A percentile compares a stretch with the other conserved stretches of the same genome.
Conservation (phyloP, 1,140 invertebrate species). For the Arctopsyche grandis region DNA sequence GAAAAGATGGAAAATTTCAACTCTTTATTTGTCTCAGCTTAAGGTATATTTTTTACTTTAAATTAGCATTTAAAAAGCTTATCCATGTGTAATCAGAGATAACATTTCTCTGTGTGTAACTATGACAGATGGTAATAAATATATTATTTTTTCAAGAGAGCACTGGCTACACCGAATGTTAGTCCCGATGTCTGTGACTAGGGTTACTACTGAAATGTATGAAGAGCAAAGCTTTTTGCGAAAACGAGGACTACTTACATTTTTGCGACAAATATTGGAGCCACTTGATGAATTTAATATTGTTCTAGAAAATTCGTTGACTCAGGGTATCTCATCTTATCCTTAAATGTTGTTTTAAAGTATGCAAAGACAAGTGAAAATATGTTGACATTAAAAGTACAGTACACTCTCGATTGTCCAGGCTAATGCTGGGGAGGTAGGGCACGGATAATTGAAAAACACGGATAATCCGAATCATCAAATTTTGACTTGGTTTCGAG, state of each 20-base stretch:
- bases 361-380: not conserved
- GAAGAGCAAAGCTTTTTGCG: slow-evolving; percentile 95
- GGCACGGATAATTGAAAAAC: too few species aligned
- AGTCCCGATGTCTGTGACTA: slow-evolving; percentile 84
- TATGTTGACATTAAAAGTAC: not conserved
- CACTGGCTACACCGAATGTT: slow-evolving; percentile 91
- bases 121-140: too few species aligned
- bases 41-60: slow-evolving; percentile 68
- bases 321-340: slow-evolving; percentile 83
- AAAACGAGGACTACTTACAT: slow-evolving; percentile 84
- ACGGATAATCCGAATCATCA: too few species aligned
- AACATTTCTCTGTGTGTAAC: too few species aligned
- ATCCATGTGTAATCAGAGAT: too few species aligned
- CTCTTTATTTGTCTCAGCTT: slow-evolving; percentile 93
- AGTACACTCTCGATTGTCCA: too few species aligned
- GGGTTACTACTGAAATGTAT: slow-evolving; percentile 92
- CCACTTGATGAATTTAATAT: slow-evolving; percentile 94
- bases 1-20: slow-evolving; percentile 99
- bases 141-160: slow-evolving; percentile 74
- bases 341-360: slow-evolving; percentile 30
- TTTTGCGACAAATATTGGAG: slow-evolving; percentile 91
- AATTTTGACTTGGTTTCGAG: too few species aligned
- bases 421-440: too few species aligned
- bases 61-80: not conserved
- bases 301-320: slow-evolving; percentile 92